These are phyloP conservation scores for Spodoptera litura DNA, from an alignment of 1,140 invertebrate species.

Conservation along the genomic window DNA sequence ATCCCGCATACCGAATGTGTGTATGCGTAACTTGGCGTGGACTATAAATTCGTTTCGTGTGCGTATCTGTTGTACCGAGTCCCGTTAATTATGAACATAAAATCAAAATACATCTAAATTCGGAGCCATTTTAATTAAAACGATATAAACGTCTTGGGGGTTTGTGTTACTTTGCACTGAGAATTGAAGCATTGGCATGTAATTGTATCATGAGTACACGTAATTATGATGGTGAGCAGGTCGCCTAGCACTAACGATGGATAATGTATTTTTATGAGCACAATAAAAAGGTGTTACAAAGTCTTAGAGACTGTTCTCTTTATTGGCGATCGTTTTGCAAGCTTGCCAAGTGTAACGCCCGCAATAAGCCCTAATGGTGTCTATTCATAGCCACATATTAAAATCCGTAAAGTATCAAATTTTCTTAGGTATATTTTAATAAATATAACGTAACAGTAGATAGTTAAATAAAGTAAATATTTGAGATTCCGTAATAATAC, in stretches of 20 bases:
- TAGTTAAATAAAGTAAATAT: no score
- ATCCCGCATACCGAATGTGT: conserved; percentile 22
- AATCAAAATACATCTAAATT: conserved; percentile 34
- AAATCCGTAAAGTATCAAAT: conserved; percentile 29
- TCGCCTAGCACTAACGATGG: conserved; percentile 47
- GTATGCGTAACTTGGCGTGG: conserved; percentile 7
- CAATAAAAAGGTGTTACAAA: conserved; percentile 57
- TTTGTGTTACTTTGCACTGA: neutral
- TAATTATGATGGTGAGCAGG: neutral
- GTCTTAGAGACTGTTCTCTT: conserved; percentile 44
- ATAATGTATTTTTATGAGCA: conserved; percentile 56
- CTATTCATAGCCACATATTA: conserved; percentile 41
- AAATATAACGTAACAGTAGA: no score
- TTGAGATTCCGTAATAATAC: no score
- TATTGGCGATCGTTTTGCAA: conserved; percentile 54
- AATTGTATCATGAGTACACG: neutral
- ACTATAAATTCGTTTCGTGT: conserved; percentile 24
- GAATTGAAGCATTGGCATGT: neutral
- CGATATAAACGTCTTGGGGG: neutral
- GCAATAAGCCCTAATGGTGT: conserved; percentile 47
- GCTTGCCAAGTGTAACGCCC: conserved; percentile 52
- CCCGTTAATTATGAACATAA: conserved; percentile 26
- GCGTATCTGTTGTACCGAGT: conserved; percentile 8
- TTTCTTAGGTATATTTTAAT: no score
- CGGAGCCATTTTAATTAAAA: conserved; percentile 7